Conservation (phyloP, 2,888 invertebrate species). For the Acleris literana region DNA sequence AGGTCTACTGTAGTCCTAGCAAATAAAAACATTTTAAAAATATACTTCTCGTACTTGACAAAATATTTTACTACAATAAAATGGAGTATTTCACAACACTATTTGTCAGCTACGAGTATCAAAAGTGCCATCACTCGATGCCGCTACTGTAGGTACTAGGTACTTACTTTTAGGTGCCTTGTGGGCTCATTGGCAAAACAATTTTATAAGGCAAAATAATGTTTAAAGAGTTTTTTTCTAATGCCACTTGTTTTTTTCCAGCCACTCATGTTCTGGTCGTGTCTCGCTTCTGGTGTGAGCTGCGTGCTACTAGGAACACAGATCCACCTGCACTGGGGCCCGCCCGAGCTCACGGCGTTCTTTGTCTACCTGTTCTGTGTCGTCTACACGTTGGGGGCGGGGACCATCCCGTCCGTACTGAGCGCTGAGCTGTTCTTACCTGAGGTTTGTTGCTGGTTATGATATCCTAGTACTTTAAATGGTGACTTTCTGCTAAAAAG, state of each 20-base stretch:
- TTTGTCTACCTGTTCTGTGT: slow-evolving; percentile 44
- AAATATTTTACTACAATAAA: too few relatives aligned
- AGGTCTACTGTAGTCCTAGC: too few relatives aligned
- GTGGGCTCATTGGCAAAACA: too few relatives aligned
- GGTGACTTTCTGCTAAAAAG: background rate
- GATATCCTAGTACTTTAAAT: background rate
- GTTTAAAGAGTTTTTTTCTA: background rate
- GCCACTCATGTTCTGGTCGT: slow-evolving; percentile 58
- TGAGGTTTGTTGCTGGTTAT: slow-evolving; percentile 41
- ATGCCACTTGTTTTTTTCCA: slow-evolving; percentile 42
- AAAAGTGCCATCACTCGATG: too few relatives aligned
- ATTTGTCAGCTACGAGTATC: too few relatives aligned
- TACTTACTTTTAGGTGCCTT: too few relatives aligned
- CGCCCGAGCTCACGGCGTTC: slow-evolving; percentile 42
- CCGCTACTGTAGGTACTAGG: too few relatives aligned
- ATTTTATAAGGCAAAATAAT: too few relatives aligned
- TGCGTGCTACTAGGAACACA: slow-evolving; percentile 49
- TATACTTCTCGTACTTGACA: too few relatives aligned
- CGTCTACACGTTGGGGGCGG: slow-evolving; percentile 45
- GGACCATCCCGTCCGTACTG: slow-evolving; percentile 47
- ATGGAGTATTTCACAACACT: too few relatives aligned
- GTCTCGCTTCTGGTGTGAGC: slow-evolving; percentile 48
- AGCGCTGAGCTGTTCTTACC: slow-evolving; percentile 49
- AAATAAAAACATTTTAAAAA: too few relatives aligned
- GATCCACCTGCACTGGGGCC: slow-evolving; percentile 45